phyloP scores from a whole-genome alignment of 2,113 vertebrate genomes.

The Daboia siamensis region DNA sequence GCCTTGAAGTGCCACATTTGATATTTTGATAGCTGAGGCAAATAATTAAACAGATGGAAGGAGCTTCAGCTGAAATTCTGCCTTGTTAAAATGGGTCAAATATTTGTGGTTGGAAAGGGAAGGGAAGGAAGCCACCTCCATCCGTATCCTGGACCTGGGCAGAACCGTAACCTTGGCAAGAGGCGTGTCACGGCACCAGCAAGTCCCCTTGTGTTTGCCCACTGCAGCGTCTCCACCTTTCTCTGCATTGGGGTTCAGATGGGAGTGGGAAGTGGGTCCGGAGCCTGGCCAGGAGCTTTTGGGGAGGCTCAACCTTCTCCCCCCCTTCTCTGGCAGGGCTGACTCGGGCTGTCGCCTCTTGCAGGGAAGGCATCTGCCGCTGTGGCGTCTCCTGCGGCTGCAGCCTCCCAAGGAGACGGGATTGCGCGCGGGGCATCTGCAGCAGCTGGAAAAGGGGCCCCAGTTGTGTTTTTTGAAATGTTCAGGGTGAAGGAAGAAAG shows the following conservation, averaged over 20 bases:
- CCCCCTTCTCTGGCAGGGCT: not conserved
- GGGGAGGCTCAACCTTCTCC: not conserved
- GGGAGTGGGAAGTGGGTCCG: not conserved
- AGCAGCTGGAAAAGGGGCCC: constrained; percentile 54
- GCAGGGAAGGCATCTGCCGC: not conserved
- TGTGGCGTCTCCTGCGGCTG: too few relatives aligned
- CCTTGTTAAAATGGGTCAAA: not conserved
- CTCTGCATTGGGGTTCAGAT: not conserved
- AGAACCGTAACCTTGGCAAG: not conserved
- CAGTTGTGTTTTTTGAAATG: constrained; percentile 61
- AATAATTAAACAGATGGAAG: not conserved
- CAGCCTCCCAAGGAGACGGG: not conserved
- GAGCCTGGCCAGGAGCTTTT: not conserved
- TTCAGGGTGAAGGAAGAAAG: constrained; percentile 44
- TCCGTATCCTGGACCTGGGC: not conserved
- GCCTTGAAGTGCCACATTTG: not conserved
- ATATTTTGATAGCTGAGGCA: not conserved
- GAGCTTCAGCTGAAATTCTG: not conserved
- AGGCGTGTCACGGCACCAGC: not conserved
- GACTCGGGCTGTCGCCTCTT: fast-evolving
- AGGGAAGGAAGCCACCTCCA: fast-evolving
- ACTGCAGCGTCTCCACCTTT: not conserved
- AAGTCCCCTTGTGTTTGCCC: not conserved
- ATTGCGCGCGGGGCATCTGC: not conserved
- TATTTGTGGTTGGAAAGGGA: not conserved